Evolutionary conservation across 1,140 invertebrate species (phyloP).

Genomic region (Bombus impatiens): DNA sequence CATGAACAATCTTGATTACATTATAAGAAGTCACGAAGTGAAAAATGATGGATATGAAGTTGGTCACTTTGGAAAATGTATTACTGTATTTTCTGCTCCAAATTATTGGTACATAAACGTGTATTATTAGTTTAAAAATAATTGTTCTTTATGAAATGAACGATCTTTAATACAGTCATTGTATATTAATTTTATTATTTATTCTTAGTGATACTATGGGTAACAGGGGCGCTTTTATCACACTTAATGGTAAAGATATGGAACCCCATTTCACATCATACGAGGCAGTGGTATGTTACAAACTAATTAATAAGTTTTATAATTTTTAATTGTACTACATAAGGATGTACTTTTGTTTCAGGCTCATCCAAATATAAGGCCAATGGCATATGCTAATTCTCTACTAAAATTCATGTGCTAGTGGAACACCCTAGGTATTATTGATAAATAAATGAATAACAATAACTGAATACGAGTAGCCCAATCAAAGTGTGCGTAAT

Average conservation of each 20-base stretch:
- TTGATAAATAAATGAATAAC: constrained; percentile 66
- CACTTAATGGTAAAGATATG: constrained; percentile 94
- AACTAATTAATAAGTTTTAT: constrained; percentile 40
- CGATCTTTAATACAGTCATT: not conserved
- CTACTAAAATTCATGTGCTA: constrained; percentile 86
- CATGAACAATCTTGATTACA: constrained; percentile 94
- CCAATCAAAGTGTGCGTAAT: constrained; percentile 77
- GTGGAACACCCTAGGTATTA: constrained; percentile 70
- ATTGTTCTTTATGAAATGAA: not conserved
- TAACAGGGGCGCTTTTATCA: constrained; percentile 99
- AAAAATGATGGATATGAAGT: constrained; percentile 98
- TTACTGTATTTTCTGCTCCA: constrained; percentile 98
- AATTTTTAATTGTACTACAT: not conserved
- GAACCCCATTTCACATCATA: constrained; percentile 95
- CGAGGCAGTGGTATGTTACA: constrained; percentile 93
- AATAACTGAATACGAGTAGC: constrained; percentile 74
- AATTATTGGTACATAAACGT: constrained; percentile 94
- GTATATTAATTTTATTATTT: constrained; percentile 57
- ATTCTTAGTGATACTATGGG: constrained; percentile 97
- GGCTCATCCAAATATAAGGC: constrained; percentile 98
- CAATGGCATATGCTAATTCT: constrained; percentile 96
- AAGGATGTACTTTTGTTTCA: constrained; percentile 79
- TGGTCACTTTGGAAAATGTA: constrained; percentile 96
- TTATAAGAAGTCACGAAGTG: constrained; percentile 98
- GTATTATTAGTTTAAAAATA: not conserved